phyloP scores from a whole-genome alignment of 2,113 vertebrate genomes.

The Dicaeum eximium region DNA sequence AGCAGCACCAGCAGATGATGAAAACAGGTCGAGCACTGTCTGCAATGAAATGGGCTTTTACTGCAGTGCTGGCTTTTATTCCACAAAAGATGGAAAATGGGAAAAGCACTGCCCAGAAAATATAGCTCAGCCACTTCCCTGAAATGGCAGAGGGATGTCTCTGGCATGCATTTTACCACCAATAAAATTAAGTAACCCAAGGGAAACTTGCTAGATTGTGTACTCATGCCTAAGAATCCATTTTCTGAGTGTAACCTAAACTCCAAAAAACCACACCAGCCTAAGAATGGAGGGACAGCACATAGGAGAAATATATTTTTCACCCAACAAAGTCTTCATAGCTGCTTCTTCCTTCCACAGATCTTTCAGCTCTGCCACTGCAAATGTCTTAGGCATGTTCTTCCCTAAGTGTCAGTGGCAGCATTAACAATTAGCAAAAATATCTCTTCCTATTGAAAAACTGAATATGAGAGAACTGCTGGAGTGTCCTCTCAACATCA shows the following conservation, averaged over 20 bases:
- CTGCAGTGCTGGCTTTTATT: background rate
- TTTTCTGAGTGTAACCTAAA: background rate
- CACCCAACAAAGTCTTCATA: background rate
- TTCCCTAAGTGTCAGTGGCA: background rate
- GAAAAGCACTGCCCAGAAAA: background rate
- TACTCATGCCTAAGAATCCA: background rate
- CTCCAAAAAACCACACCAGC: background rate
- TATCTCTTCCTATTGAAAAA: background rate
- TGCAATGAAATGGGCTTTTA: background rate
- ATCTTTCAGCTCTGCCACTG: background rate
- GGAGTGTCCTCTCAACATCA: background rate
- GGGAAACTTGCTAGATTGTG: background rate
- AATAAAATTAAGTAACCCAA: background rate
- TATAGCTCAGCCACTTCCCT: background rate
- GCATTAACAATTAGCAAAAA: background rate
- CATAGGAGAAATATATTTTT: background rate
- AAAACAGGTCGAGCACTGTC: accelerated
- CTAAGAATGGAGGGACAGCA: background rate
- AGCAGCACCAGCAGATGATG: background rate
- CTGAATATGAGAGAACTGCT: background rate
- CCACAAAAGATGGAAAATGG: background rate
- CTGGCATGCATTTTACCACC: background rate
- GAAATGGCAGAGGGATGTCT: background rate
- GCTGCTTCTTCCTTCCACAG: background rate
- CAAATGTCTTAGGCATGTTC: background rate